These are phyloP conservation scores for Pocillopora damicornis DNA, from an alignment of 64 coral and sea anemone species.

Conservation along the genomic window DNA sequence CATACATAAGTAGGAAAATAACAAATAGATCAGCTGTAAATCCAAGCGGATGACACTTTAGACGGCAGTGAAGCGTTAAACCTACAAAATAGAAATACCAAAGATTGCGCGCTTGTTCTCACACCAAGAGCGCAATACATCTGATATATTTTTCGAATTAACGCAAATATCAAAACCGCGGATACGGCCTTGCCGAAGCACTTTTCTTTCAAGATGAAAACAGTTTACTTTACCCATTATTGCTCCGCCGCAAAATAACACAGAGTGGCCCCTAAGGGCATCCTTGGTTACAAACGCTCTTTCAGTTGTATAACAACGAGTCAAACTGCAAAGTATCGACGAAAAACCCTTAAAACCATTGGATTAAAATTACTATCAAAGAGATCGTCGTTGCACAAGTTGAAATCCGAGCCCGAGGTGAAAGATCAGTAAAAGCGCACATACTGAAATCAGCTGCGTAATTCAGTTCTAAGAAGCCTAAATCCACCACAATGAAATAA, in stretches of 20 bases:
- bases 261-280: conserved; percentile 10
- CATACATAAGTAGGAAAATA: conserved; percentile 4
- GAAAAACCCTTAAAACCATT: background rate
- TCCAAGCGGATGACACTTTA: background rate
- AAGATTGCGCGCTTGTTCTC: background rate
- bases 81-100: background rate
- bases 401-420: conserved; percentile 12
- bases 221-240: conserved; percentile 18
- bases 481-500: conserved; percentile 30
- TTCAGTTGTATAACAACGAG: background rate
- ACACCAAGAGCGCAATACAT: background rate
- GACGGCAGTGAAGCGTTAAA: background rate
- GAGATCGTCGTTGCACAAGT: background rate
- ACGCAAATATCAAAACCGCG: conserved; percentile 14
- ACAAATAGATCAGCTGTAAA: conserved; percentile 1
- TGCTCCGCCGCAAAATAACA: conserved; percentile 13
- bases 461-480: background rate
- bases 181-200: background rate
- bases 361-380: conserved; percentile 6
- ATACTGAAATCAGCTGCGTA: background rate
- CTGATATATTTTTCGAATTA: background rate
- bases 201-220: conserved; percentile 18
- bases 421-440: background rate
- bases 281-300: conserved; percentile 28
- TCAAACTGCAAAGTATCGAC: background rate